Evolutionary conservation across 2,888 invertebrate species (phyloP).

Genomic region (Eremobia ochroleuca): DNA sequence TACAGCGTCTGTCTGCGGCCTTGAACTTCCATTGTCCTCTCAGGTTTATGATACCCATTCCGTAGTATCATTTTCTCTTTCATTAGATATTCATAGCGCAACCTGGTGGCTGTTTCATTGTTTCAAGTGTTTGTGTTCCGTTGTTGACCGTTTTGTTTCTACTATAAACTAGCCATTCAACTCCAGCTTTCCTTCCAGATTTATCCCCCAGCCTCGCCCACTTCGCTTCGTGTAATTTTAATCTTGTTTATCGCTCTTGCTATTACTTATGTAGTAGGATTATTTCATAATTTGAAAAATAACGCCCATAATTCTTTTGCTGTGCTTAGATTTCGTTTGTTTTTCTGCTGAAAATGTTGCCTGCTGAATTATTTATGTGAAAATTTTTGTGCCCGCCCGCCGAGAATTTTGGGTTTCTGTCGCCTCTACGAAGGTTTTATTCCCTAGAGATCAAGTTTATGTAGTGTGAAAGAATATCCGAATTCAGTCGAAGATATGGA

Average conservation of each 20-base stretch:
- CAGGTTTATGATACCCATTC: constrained; percentile 47
- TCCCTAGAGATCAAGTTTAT: constrained; percentile 39
- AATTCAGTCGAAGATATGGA: constrained; percentile 40
- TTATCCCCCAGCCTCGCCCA: constrained; percentile 74
- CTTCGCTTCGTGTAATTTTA: constrained; percentile 80
- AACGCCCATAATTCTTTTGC: constrained; percentile 62
- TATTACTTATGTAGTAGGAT: constrained; percentile 63
- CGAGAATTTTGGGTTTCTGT: constrained; percentile 27
- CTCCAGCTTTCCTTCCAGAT: constrained; percentile 72
- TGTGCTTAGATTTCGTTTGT: constrained; percentile 38
- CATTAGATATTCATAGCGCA: constrained; percentile 68
- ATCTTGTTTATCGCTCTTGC: constrained; percentile 80
- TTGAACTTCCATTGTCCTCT: constrained; percentile 63
- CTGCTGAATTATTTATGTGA: constrained; percentile 61
- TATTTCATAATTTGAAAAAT: constrained; percentile 68
- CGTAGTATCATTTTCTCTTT: constrained; percentile 62
- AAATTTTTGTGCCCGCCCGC: constrained; percentile 32
- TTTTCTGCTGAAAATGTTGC: constrained; percentile 50
- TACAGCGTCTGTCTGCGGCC: constrained; percentile 46
- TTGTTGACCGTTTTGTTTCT: constrained; percentile 66
- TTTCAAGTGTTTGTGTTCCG: constrained; percentile 69
- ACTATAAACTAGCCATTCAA: constrained; percentile 72
- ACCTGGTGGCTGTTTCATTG: constrained; percentile 62
- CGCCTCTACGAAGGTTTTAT: constrained; percentile 25
- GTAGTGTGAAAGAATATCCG: constrained; percentile 46